Conservation (phyloP, 2,888 invertebrate genomes). For the Silvanus unidentatus region DNA sequence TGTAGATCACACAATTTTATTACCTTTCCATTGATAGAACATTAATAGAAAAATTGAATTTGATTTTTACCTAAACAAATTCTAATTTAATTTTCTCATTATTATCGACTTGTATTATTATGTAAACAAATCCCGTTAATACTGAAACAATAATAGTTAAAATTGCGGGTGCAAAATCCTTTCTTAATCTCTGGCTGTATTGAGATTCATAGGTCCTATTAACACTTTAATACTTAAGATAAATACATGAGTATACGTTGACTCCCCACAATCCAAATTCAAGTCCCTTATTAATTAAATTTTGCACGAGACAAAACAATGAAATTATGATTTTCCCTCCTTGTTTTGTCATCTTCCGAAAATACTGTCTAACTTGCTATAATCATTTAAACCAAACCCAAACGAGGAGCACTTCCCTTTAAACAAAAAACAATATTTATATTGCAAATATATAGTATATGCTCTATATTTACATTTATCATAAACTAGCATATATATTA, state of each 20-base stretch:
- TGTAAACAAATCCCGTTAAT: constrained; percentile 10
- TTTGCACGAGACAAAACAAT: constrained; percentile 24
- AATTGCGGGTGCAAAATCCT: constrained; percentile 19
- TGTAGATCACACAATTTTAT: too few relatives aligned
- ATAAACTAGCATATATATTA: too few relatives aligned
- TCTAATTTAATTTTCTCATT: too few relatives aligned
- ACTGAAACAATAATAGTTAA: constrained; percentile 12
- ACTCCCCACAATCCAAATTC: constrained; percentile 25
- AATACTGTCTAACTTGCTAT: too few relatives aligned
- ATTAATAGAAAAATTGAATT: too few relatives aligned
- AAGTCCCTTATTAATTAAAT: constrained; percentile 28
- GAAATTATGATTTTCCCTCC: constrained; percentile 21
- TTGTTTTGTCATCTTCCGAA: constrained; percentile 7
- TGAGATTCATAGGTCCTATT: constrained; percentile 25
- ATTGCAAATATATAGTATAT: too few relatives aligned
- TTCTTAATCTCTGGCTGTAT: constrained; percentile 24
- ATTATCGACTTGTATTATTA: not conserved
- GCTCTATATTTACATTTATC: too few relatives aligned
- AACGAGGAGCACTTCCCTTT: too few relatives aligned
- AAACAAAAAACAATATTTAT: too few relatives aligned
- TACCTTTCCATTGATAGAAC: too few relatives aligned
- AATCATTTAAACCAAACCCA: too few relatives aligned
- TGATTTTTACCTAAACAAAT: too few relatives aligned
- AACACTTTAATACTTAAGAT: constrained; percentile 31
- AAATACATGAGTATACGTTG: constrained; percentile 29